These are phyloP conservation scores for Leptothorax acervorum DNA, from an alignment of 2,888 invertebrate species.

Conservation along the genomic window DNA sequence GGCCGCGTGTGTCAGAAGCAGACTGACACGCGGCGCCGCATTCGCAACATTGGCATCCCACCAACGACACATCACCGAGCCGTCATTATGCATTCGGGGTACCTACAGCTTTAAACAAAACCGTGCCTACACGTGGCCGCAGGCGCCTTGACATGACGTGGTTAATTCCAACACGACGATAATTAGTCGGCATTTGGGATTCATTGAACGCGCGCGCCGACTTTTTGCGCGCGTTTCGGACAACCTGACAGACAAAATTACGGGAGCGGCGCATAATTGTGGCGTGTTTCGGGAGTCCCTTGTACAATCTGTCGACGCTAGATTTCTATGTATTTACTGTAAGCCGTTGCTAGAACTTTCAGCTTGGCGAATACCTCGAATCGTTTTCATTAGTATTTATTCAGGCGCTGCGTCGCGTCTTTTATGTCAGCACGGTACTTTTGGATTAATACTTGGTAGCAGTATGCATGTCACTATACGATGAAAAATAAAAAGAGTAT, in stretches of 20 bases:
- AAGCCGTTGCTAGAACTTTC: neutral
- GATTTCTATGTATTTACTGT: neutral
- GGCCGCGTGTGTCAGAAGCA: constrained; percentile 58
- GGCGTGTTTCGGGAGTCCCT: neutral
- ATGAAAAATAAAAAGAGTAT: neutral
- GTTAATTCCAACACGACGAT: constrained; percentile 41
- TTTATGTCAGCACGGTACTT: neutral
- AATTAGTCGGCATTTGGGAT: constrained; percentile 44
- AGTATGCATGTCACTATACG: neutral
- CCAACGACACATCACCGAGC: constrained; percentile 37
- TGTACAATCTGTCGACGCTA: neutral
- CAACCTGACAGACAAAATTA: constrained; percentile 13
- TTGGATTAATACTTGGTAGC: constrained; percentile 1
- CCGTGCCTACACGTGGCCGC: constrained; percentile 24
- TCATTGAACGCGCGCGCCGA: constrained; percentile 26
- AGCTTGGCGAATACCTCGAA: neutral
- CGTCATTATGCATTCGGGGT: constrained; percentile 58
- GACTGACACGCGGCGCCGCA: constrained; percentile 53
- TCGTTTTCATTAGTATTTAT: neutral
- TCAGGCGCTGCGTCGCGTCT: neutral
- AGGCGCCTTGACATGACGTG: constrained; percentile 45
- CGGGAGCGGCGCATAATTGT: constrained; percentile 14
- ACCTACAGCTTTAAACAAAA: constrained; percentile 48
- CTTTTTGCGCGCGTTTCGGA: constrained; percentile 20
- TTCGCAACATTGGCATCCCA: constrained; percentile 51